These are phyloP conservation scores for Serinus canaria DNA, from an alignment of 2,113 vertebrate species.

Conservation along the genomic window DNA sequence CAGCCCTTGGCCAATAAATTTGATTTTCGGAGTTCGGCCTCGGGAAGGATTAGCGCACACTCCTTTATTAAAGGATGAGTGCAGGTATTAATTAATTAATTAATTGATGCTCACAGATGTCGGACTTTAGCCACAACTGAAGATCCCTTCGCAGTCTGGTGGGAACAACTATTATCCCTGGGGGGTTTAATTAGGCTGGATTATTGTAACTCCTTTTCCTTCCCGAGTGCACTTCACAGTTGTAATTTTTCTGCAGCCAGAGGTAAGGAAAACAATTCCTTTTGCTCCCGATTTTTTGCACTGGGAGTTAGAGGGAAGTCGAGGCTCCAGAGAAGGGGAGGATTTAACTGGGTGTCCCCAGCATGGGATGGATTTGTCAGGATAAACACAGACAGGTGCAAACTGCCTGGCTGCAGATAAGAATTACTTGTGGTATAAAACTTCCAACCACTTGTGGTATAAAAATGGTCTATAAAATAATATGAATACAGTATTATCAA, in stretches of 20 bases:
- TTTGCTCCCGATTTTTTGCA: not conserved
- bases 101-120: slow-evolving; percentile 27
- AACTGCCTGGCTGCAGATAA: not conserved
- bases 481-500: no score
- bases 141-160: not conserved
- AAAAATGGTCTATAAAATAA: not conserved
- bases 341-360: not conserved
- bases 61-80: not conserved
- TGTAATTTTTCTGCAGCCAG: not conserved
- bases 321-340: not conserved
- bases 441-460: not conserved
- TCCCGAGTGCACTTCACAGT: not conserved
- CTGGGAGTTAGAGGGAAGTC: not conserved
- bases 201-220: not conserved
- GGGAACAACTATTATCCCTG: not conserved
- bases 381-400: not conserved
- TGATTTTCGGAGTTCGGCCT: not conserved
- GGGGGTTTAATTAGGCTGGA: not conserved
- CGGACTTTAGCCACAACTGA: not conserved
- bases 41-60: not conserved
- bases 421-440: not conserved
- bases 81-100: not conserved
- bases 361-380: not conserved
- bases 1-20: not conserved
- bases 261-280: not conserved